A percentile compares a stretch with the other conserved stretches of the same genome.
Evolutionary conservation across 2,888 invertebrate genomes (phyloP).

Genomic region (Cataglyphis livida): DNA sequence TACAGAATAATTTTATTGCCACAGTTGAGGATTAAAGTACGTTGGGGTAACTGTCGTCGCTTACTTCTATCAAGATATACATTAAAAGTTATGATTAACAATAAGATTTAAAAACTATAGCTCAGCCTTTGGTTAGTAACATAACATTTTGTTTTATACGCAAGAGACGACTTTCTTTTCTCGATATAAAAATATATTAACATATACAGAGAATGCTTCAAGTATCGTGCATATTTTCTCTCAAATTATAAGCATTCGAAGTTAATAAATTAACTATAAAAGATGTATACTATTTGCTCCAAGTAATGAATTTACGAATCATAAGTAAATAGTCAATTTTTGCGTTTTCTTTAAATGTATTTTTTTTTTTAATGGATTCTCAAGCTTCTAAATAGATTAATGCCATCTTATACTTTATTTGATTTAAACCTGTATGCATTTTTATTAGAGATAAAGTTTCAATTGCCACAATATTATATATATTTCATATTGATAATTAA

Average conservation of each 20-base stretch:
- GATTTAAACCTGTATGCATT: background rate
- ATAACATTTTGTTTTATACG: constrained; percentile 25
- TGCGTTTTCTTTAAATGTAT: background rate
- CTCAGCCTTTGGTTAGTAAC: constrained; percentile 46
- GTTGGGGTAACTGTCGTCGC: constrained; percentile 38
- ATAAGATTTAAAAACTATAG: constrained; percentile 2
- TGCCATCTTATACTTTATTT: background rate
- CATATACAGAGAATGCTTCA: constrained; percentile 36
- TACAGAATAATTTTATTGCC: constrained; percentile 66
- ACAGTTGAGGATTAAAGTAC: constrained; percentile 54
- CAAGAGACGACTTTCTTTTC: constrained; percentile 13
- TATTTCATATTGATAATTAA: background rate
- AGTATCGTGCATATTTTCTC: constrained; percentile 6
- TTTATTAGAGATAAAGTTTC: background rate
- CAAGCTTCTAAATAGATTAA: background rate
- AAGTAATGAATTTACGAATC: background rate
- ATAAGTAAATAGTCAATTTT: background rate
- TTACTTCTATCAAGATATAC: constrained; percentile 20
- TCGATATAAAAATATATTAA: constrained; percentile 43
- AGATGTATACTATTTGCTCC: background rate
- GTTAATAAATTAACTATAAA: background rate
- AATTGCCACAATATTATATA: background rate
- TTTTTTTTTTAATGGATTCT: background rate
- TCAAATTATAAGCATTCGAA: background rate
- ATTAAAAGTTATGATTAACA: constrained; percentile 25